Conservation (phyloP, 2,113 vertebrate species). For the Climacteris rufus region DNA sequence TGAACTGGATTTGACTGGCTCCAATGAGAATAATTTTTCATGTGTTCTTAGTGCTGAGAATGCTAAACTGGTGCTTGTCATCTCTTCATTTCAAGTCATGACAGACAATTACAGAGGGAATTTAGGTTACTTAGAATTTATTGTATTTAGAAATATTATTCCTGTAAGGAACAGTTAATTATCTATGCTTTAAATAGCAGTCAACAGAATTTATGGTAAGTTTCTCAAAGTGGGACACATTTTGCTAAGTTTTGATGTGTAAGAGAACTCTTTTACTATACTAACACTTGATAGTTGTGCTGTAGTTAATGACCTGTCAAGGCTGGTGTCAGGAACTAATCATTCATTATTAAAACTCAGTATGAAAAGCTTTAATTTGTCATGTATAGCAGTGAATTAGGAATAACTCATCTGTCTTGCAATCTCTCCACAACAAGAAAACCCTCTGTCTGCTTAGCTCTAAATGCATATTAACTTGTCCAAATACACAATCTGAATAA, state of each 20-base stretch:
- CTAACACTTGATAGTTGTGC: neutral
- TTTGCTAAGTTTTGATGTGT: neutral
- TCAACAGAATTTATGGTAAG: conserved; percentile 36
- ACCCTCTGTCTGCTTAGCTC: neutral
- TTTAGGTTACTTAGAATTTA: conserved; percentile 55
- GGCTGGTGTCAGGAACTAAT: neutral
- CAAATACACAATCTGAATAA: neutral
- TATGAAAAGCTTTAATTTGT: neutral
- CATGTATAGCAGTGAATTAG: conserved; percentile 11
- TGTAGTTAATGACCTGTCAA: neutral
- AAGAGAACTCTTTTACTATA: neutral
- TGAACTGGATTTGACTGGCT: conserved; percentile 55
- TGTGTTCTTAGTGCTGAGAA: conserved; percentile 25
- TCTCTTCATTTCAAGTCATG: conserved; percentile 62
- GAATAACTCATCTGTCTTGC: conserved; percentile 4
- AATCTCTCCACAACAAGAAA: neutral
- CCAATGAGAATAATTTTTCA: conserved; percentile 54
- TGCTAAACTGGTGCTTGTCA: conserved; percentile 44
- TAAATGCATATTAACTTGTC: conserved; percentile 3
- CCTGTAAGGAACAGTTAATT: conserved; percentile 57
- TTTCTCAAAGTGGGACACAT: conserved; percentile 7
- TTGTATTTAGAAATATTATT: conserved; percentile 35
- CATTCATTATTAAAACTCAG: neutral
- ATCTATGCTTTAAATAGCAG: conserved; percentile 50
- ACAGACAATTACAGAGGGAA: conserved; percentile 37